Evolutionary conservation across 2,113 vertebrate genomes (phyloP).

Genomic region (Saccopteryx leptura): DNA sequence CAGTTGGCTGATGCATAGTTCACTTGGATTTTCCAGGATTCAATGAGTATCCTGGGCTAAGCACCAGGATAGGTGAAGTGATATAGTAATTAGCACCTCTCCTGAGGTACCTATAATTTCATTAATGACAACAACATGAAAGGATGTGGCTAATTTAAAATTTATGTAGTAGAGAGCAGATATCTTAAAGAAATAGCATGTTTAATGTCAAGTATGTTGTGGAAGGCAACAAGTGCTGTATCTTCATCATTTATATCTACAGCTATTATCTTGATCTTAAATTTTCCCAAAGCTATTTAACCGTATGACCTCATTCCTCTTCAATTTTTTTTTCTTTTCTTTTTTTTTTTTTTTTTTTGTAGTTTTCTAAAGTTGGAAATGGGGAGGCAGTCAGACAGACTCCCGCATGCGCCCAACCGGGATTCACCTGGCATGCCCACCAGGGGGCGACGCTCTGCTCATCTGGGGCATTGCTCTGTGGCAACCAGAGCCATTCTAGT

Average conservation of each 20-base stretch:
- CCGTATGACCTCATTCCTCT: neutral
- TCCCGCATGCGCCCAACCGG: no score
- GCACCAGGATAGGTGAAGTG: neutral
- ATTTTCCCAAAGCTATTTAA: conserved; percentile 14
- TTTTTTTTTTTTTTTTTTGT: no score
- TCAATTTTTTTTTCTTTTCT: neutral
- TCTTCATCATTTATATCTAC: neutral
- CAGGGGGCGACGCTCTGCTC: no score
- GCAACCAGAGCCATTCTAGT: no score
- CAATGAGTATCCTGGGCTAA: neutral
- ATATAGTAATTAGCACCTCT: neutral
- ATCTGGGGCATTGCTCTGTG: no score
- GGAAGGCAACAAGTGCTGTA: neutral
- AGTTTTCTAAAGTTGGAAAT: no score
- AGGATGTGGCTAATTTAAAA: neutral
- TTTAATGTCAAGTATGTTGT: conserved; percentile 19
- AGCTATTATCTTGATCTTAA: neutral
- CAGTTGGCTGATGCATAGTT: neutral
- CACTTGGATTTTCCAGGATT: conserved; percentile 6
- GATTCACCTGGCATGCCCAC: no score
- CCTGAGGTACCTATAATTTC: neutral
- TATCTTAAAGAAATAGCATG: neutral
- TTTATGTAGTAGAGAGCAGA: neutral
- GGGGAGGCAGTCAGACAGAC: no score
- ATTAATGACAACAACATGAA: conserved; percentile 18